Evolutionary conservation across 92 coral and sea anemone species (phyloP).

Genomic region (Phymanthus crucifer): DNA sequence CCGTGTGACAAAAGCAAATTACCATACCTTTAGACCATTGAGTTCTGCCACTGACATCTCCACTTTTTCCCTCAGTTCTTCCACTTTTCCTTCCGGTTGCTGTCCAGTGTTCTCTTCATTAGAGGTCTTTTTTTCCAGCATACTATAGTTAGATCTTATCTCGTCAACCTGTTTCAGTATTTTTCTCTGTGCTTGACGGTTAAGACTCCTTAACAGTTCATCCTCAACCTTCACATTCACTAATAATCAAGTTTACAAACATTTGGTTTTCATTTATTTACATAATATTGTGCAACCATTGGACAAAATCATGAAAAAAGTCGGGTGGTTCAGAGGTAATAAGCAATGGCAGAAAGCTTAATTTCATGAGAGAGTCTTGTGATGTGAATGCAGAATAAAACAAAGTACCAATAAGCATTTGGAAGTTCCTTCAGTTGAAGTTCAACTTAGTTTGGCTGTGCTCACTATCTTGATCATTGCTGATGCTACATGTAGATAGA

Average conservation of each 20-base stretch:
- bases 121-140: background rate
- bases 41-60: conserved; percentile 7
- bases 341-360: too few relatives aligned
- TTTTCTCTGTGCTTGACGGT: conserved; percentile 78
- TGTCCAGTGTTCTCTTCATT: background rate
- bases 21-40: conserved; percentile 21
- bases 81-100: background rate
- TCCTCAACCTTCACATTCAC: conserved; percentile 84
- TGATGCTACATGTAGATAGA: too few relatives aligned
- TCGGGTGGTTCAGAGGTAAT: too few relatives aligned
- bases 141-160: background rate
- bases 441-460: too few relatives aligned
- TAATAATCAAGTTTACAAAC: background rate
- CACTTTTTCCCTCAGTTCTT: conserved; percentile 15
- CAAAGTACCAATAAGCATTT: too few relatives aligned
- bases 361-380: too few relatives aligned
- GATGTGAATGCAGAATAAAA: too few relatives aligned
- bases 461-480: too few relatives aligned
- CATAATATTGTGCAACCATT: too few relatives aligned
- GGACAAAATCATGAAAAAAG: too few relatives aligned
- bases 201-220: conserved; percentile 66
- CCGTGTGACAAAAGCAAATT: too few relatives aligned
- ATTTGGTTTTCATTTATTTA: background rate
- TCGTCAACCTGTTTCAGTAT: conserved; percentile 46
- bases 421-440: too few relatives aligned